Base-by-base conservation (phyloP, 2,888 invertebrate genomes). In the Spicauda simplicius region DNA sequence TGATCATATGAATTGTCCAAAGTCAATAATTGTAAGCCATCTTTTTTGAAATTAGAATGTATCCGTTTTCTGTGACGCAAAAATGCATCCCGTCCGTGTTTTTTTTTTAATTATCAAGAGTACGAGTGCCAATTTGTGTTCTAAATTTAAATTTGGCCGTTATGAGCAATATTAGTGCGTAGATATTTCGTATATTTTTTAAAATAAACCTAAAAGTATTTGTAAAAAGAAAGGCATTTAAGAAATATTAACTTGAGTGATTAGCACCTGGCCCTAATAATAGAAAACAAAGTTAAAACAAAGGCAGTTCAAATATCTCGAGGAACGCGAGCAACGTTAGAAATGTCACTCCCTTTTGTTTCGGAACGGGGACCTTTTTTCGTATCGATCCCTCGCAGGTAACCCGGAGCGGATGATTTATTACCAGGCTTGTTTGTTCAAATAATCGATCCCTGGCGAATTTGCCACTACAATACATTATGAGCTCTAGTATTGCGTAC, bases 331-430 rank as follows among this genome's bases (percentile, higher is more conserved):
- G 76, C 72, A 71, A 77, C 78, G 82, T 80, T 80, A 84, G 77
- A 87, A 89, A 87, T 90, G 90, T 90, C 89, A 87, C 82, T 85
- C 82, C 83, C 86, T 85, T 86, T 88, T 88, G 87, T 90, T 90
- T 86, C 80, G 82, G 81, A 82, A 79, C 79, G 83, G 84, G 82
- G 82, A 81, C 71, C 79, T 87, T 87, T 88, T 66, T 89, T 84
- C 82, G 80, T 87, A 89, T 90, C 89, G 88, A 88, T 84, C 88
- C 83, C 80, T 81, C 77, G 88, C 91, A 91, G 90, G 91, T 91
- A 91, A 87, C 83, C 83, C 86, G 87, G 88, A 87, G 83, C 82
- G 87, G 83, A 91, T 92, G 92, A 92, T 92, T 92, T 92, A 92
- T 92, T 86, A 81, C 88, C 80, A 74, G 77, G 83, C 88, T 87